A percentile compares a stretch with the other conserved stretches of the same genome.
phyloP scores from a whole-genome alignment of 2,888 invertebrate species.

The Diaphora mendica region DNA sequence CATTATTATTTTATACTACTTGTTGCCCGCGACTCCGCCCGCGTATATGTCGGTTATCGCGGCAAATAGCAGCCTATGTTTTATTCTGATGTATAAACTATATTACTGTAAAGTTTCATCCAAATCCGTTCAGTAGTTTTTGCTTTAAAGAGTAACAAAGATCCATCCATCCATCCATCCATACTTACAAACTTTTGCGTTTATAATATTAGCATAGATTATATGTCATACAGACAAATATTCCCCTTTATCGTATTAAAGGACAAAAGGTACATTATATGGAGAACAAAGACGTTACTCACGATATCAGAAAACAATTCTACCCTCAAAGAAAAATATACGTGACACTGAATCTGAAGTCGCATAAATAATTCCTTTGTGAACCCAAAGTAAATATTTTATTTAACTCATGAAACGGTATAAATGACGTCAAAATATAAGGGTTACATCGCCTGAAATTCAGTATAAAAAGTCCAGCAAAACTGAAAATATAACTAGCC shows the following conservation, averaged over 20 bases:
- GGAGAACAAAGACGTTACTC: slow-evolving; percentile 25
- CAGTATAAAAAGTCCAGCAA: background rate
- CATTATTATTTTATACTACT: slow-evolving; percentile 27
- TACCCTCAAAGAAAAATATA: slow-evolving; percentile 26
- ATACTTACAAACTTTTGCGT: too few species aligned
- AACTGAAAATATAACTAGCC: background rate
- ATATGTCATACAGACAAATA: slow-evolving; percentile 30
- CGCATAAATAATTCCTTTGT: slow-evolving; percentile 10
- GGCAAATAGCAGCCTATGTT: too few species aligned
- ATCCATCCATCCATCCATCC: too few species aligned
- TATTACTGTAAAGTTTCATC: too few species aligned
- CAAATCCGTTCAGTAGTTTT: too few species aligned
- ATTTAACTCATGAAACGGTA: slow-evolving; percentile 12
- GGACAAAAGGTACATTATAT: slow-evolving; percentile 23
- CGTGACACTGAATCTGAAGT: slow-evolving; percentile 29
- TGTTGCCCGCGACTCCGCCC: too few species aligned
- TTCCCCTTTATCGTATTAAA: slow-evolving; percentile 15
- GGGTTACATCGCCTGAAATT: background rate
- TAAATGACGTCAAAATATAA: slow-evolving; percentile 5
- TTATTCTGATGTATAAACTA: too few species aligned
- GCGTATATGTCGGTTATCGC: too few species aligned
- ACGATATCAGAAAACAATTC: slow-evolving; percentile 21
- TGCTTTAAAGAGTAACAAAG: too few species aligned
- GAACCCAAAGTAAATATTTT: slow-evolving; percentile 27
- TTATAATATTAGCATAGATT: too few species aligned